phyloP scores from a whole-genome alignment of 1,140 invertebrate species.

The Lineus longissimus region DNA sequence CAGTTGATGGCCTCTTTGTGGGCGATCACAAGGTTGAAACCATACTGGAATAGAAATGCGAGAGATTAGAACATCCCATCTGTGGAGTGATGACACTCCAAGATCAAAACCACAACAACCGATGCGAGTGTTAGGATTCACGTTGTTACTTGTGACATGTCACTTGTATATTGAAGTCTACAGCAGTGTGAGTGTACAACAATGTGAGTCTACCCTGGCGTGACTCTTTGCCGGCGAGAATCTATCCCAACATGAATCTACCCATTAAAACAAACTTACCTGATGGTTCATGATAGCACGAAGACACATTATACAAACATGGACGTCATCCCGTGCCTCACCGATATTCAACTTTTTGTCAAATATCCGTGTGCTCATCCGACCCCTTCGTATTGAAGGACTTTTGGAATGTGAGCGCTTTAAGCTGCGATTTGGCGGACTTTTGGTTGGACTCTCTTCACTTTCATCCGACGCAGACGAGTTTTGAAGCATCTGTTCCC shows the following conservation, averaged over 20 bases:
- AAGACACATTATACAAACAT: slow-evolving; percentile 98
- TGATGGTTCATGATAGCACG: slow-evolving; percentile 99
- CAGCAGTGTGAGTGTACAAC: too few relatives aligned
- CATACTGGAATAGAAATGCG: slow-evolving; percentile 68
- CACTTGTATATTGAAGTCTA: too few relatives aligned
- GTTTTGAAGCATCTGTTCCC: background rate
- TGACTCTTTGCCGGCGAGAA: too few relatives aligned
- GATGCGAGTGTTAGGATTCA: too few relatives aligned
- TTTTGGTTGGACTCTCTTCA: background rate
- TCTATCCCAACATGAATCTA: too few relatives aligned
- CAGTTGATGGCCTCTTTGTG: slow-evolving; percentile 97
- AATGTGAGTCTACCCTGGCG: too few relatives aligned
- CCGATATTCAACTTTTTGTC: slow-evolving; percentile 80
- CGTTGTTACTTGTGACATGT: too few relatives aligned
- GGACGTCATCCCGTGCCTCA: slow-evolving; percentile 96
- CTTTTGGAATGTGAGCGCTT: background rate
- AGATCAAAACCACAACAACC: too few relatives aligned
- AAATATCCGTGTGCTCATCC: background rate
- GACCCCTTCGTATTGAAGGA: background rate
- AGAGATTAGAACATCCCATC: too few relatives aligned
- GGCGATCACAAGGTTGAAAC: slow-evolving; percentile 98
- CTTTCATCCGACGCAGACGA: background rate
- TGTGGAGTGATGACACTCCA: too few relatives aligned
- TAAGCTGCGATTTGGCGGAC: background rate
- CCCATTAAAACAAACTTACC: too few relatives aligned